A percentile compares a stretch with the other conserved stretches of the same genome.
Evolutionary conservation across 2,888 invertebrate genomes (phyloP).

Genomic region (Actias luna): DNA sequence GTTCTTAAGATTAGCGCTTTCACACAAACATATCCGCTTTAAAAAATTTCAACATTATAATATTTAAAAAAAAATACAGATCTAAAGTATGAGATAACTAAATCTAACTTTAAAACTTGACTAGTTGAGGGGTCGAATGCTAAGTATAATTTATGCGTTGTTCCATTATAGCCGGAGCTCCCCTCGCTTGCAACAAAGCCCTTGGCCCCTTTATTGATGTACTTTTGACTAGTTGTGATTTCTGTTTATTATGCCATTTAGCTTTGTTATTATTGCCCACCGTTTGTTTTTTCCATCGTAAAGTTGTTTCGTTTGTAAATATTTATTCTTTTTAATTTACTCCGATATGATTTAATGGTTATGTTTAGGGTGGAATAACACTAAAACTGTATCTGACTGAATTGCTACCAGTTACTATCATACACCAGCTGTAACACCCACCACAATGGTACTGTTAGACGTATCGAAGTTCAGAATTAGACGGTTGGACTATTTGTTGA

Average conservation of each 20-base stretch:
- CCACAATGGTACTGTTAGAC: too few relatives aligned
- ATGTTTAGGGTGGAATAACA: neutral
- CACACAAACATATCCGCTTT: too few relatives aligned
- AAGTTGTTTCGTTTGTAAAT: slow-evolving; percentile 36
- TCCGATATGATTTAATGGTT: neutral
- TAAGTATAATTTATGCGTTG: slow-evolving; percentile 59
- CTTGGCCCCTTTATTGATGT: slow-evolving; percentile 67
- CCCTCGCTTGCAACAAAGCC: slow-evolving; percentile 33
- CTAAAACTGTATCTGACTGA: too few relatives aligned
- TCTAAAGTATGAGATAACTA: slow-evolving; percentile 3
- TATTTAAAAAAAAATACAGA: too few relatives aligned
- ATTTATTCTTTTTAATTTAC: slow-evolving; percentile 4
- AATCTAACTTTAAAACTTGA: slow-evolving; percentile 13
- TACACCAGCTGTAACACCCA: too few relatives aligned
- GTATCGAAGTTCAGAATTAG: too few relatives aligned
- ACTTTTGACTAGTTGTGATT: slow-evolving; percentile 77
- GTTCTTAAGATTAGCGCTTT: too few relatives aligned
- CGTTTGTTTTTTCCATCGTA: slow-evolving; percentile 36
- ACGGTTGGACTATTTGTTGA: too few relatives aligned
- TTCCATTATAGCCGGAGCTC: slow-evolving; percentile 48
- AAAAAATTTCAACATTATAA: too few relatives aligned
- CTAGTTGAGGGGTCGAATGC: slow-evolving; percentile 6
- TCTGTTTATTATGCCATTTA: slow-evolving; percentile 72
- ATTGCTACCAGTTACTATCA: too few relatives aligned
- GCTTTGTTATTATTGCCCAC: slow-evolving; percentile 54